Evolutionary conservation across 2,888 invertebrate species (phyloP).

Genomic region (Leucophenga montana): DNA sequence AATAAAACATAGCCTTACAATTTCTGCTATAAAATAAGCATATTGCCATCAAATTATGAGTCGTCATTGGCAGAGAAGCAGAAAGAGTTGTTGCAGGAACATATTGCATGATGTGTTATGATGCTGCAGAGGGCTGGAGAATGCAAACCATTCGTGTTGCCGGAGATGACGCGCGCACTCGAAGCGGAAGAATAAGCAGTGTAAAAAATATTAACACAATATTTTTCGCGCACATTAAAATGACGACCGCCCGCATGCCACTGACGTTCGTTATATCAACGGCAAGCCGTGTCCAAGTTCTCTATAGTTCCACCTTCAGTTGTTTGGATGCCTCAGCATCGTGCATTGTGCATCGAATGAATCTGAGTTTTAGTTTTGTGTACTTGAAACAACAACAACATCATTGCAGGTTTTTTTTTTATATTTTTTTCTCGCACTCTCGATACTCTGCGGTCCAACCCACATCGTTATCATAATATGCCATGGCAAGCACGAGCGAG

Average conservation of each 20-base stretch:
- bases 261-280: not conserved
- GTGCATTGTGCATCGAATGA: too few species aligned
- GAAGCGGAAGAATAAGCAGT: constrained; percentile 15
- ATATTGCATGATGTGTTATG: too few species aligned
- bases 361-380: not conserved
- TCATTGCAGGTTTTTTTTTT: not conserved
- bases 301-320: too few species aligned
- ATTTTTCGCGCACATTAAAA: constrained; percentile 43
- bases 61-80: not conserved
- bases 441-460: constrained; percentile 49
- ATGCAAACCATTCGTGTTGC: too few species aligned
- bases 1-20: constrained; percentile 5
- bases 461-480: constrained; percentile 63
- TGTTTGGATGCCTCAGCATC: too few species aligned
- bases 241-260: too few species aligned
- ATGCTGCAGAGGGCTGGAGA: too few species aligned
- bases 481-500: constrained; percentile 32
- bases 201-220: constrained; percentile 58
- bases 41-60: constrained; percentile 49
- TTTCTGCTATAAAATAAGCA: constrained; percentile 37
- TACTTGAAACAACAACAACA: constrained; percentile 17
- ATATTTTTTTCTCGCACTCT: not conserved
- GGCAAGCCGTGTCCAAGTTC: not conserved
- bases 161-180: constrained; percentile 23
- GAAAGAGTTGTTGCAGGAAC: too few species aligned